Conservation (phyloP, 1,140 invertebrate genomes). For the Hyles vespertilio region DNA sequence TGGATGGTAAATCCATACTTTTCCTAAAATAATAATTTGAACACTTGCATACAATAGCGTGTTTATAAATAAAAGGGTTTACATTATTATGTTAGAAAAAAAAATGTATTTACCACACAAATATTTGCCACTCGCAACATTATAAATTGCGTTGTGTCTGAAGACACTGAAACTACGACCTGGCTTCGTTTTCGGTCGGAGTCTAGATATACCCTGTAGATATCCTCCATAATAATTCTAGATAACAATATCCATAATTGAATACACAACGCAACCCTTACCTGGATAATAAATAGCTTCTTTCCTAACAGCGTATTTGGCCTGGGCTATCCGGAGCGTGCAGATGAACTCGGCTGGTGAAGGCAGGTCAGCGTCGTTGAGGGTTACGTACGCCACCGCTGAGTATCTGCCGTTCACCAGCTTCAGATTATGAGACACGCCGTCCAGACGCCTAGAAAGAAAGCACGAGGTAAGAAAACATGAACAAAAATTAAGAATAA, state of each 20-base stretch:
- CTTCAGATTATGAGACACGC: conserved; percentile 46
- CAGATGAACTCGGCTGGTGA: conserved; percentile 80
- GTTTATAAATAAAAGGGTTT: too few relatives aligned
- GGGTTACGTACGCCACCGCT: conserved; percentile 74
- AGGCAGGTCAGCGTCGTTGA: conserved; percentile 76
- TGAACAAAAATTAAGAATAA: too few relatives aligned
- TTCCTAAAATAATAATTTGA: too few relatives aligned
- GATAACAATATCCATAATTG: background rate
- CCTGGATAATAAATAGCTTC: conserved; percentile 82
- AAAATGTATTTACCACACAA: too few relatives aligned
- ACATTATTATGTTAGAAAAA: too few relatives aligned
- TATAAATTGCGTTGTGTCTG: too few relatives aligned
- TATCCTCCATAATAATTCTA: background rate
- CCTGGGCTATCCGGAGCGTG: conserved; percentile 79
- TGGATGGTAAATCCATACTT: too few relatives aligned
- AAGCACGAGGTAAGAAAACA: background rate
- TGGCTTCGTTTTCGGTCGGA: too few relatives aligned
- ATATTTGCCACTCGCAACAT: too few relatives aligned
- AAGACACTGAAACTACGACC: too few relatives aligned
- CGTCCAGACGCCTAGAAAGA: conserved; percentile 49
- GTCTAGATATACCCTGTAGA: too few relatives aligned
- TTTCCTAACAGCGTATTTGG: conserved; percentile 79
- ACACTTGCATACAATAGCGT: too few relatives aligned
- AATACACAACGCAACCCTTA: conserved; percentile 45
- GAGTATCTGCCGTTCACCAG: conserved; percentile 72